Conservation (phyloP, 2,113 vertebrate genomes). For the Fregetta grallaria region DNA sequence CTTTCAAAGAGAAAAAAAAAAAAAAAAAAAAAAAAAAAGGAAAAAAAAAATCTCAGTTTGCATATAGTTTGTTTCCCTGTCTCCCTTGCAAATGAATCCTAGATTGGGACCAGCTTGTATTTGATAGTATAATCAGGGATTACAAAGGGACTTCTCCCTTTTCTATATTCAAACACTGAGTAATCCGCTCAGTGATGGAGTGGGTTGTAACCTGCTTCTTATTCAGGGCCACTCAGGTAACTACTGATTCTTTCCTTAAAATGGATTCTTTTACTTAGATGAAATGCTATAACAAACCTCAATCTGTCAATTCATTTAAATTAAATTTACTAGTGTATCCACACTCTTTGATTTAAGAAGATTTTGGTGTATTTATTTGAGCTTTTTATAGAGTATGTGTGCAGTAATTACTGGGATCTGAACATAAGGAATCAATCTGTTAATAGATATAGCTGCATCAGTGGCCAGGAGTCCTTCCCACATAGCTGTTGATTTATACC, state of each 20-base stretch:
- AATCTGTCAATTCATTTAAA: background rate
- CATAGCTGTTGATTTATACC: background rate
- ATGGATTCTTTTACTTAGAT: background rate
- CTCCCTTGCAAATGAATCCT: background rate
- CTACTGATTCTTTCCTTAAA: background rate
- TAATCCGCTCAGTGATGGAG: background rate
- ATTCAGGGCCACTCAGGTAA: background rate
- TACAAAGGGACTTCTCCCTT: background rate
- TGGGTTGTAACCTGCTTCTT: background rate
- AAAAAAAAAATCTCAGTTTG: background rate
- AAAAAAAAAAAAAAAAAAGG: no score
- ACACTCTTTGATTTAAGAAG: background rate
- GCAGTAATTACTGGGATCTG: background rate
- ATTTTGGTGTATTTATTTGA: background rate
- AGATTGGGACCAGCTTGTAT: background rate
- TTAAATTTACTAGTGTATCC: background rate
- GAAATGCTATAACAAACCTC: background rate
- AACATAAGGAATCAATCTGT: background rate
- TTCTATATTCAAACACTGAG: background rate
- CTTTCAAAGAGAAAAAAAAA: background rate
- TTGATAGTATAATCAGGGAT: background rate
- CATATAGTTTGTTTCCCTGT: background rate
- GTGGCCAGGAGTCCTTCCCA: background rate
- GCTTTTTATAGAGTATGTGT: background rate
- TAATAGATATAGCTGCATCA: background rate